These are phyloP conservation scores for Girardia tigrina DNA, from an alignment of 2,888 invertebrate genomes.

Conservation along the genomic window DNA sequence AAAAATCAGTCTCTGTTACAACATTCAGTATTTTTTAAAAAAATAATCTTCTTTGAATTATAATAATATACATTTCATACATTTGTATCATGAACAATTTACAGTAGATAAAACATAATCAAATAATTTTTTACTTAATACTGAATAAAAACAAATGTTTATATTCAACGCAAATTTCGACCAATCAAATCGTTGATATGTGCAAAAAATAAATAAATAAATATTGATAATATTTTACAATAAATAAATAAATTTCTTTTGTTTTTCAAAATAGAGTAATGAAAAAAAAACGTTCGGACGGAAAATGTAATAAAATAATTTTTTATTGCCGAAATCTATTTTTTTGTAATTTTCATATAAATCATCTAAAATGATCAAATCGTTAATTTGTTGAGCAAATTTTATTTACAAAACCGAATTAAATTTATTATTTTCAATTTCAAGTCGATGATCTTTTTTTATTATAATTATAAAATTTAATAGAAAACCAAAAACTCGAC, in stretches of 20 bases:
- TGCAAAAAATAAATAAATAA: too few relatives aligned
- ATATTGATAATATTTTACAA: background rate
- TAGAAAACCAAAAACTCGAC: too few relatives aligned
- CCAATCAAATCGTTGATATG: constrained; percentile 14
- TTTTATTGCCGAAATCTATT: constrained; percentile 9
- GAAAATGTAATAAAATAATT: background rate
- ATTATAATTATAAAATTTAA: too few relatives aligned
- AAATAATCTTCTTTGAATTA: background rate
- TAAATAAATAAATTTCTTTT: background rate
- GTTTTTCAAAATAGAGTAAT: too few relatives aligned
- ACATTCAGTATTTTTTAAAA: background rate
- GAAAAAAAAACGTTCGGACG: background rate
- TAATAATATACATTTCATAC: constrained; percentile 13
- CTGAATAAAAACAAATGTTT: constrained; percentile 8
- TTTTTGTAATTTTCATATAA: background rate
- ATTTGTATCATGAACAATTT: background rate
- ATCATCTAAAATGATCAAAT: background rate
- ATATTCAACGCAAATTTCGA: background rate
- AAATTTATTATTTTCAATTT: too few relatives aligned
- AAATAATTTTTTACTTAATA: background rate
- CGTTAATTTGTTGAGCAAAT: background rate
- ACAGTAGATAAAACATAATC: background rate
- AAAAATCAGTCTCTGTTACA: constrained; percentile 2
- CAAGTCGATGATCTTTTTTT: too few relatives aligned
- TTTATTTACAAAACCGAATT: background rate